Evolutionary conservation across 2,113 vertebrate species (phyloP).

Genomic region (Parotia lawesii): DNA sequence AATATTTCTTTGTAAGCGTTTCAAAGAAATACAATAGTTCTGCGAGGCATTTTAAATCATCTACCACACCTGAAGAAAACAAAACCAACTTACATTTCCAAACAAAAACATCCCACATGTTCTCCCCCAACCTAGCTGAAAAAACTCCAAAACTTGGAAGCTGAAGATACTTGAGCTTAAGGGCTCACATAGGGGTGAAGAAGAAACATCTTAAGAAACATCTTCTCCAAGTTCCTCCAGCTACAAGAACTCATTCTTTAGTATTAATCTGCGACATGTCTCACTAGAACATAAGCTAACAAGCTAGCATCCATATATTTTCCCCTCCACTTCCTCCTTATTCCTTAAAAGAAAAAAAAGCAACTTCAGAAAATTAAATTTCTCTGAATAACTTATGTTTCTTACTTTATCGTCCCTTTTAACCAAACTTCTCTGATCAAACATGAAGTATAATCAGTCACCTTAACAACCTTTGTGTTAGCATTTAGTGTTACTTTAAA

Average conservation of each 20-base stretch:
- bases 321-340: neutral
- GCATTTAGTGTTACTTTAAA: neutral
- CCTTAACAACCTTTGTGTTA: neutral
- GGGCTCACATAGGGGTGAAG: neutral
- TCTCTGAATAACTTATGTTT: neutral
- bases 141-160: neutral
- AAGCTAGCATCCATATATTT: neutral
- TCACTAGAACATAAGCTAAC: neutral
- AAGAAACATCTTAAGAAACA: neutral
- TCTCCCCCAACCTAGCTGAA: neutral
- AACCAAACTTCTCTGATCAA: neutral
- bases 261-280: neutral
- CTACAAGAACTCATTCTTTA: neutral
- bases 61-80: neutral
- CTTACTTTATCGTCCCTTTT: neutral
- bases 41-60: neutral
- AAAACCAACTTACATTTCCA: neutral
- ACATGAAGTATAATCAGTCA: neutral
- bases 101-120: neutral
- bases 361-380: neutral
- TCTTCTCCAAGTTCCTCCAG: neutral
- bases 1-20: neutral
- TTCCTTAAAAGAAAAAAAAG: neutral
- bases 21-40: neutral
- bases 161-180: neutral